Base-by-base conservation (phyloP, 2,797 vertebrate species). In the Alca torda region DNA sequence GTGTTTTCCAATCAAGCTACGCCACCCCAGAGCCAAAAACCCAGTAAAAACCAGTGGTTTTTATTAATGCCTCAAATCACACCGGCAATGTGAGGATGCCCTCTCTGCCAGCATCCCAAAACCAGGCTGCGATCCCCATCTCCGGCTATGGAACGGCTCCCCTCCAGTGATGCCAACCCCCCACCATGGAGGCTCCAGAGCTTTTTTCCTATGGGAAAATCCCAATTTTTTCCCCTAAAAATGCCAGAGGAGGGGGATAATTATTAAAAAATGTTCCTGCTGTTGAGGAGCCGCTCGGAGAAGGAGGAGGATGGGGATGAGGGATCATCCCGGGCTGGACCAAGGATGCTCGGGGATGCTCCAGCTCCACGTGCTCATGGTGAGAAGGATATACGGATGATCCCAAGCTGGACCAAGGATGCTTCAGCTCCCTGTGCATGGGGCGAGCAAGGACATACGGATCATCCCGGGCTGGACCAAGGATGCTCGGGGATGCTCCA, bases 1-100 rank as follows among this genome's bases (percentile, higher is more conserved):
- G 1, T 3, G 1, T 48, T 63, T 70, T 35, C 79, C 59, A n/a
- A 19, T 2, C 33, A 53, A 45, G 56, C 30, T 23, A 50, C 35
- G 30, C 11, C 9, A 8, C 17, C 23, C 26, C 1, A 0, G 24
- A 82, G 56, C 25, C 72, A 79, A 45, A 75, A 74, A 19, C 9
- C 0, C 60, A 30, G 24, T 15, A 41, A 85, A 83, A 45, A 3
- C 9, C 51, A 21, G 33, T 12, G 23, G 23, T 3, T 80, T 74
- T 26, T 2, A 20, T 17, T 9, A 46, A 51, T 24, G 21, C 3
- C 59, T 24, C 8, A 1, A 45, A 16, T 26, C 73, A 17, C 0
- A n/a, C 16, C 3, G 45, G 48, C 33, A 56, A 50, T 1, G 13
- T 14, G 26, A 13, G 23, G 23, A 12, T 13, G 35, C 19, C 24